These are phyloP conservation scores for Phyto melanocephala DNA, from an alignment of 2,888 invertebrate genomes.

Conservation along the genomic window DNA sequence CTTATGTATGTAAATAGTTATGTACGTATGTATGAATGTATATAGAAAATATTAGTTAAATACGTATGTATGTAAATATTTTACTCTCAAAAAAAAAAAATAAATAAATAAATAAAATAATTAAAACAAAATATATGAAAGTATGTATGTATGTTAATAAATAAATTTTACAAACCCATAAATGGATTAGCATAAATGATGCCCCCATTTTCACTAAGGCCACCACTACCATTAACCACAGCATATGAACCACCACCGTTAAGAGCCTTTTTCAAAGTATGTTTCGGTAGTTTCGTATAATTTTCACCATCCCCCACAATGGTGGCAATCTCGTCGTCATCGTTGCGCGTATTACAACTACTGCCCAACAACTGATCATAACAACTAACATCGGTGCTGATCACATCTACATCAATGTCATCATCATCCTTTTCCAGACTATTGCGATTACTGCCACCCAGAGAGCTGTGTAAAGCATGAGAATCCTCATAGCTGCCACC, in stretches of 20 bases:
- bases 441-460: constrained; percentile 77
- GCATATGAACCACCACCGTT: constrained; percentile 60
- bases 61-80: too few relatives aligned
- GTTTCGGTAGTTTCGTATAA: constrained; percentile 69
- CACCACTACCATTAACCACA: constrained; percentile 70
- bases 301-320: constrained; percentile 74
- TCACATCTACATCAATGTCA: constrained; percentile 78
- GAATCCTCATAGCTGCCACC: constrained; percentile 79
- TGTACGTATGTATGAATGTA: too few relatives aligned
- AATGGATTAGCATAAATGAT: constrained; percentile 79
- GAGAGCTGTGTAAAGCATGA: constrained; percentile 77
- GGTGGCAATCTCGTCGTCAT: constrained; percentile 75
- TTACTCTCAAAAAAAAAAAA: neutral
- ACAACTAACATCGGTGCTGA: constrained; percentile 78
- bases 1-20: too few relatives aligned
- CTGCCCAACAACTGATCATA: constrained; percentile 77
- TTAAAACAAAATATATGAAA: neutral
- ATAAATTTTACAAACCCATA: constrained; percentile 77
- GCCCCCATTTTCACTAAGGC: constrained; percentile 74
- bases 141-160: neutral
- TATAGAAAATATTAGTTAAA: too few relatives aligned
- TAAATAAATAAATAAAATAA: neutral
- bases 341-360: constrained; percentile 75
- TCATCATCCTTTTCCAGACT: constrained; percentile 78
- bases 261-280: constrained; percentile 60